Conservation (phyloP, 2,888 invertebrate species). For the Lasioglossum oenotherae region DNA sequence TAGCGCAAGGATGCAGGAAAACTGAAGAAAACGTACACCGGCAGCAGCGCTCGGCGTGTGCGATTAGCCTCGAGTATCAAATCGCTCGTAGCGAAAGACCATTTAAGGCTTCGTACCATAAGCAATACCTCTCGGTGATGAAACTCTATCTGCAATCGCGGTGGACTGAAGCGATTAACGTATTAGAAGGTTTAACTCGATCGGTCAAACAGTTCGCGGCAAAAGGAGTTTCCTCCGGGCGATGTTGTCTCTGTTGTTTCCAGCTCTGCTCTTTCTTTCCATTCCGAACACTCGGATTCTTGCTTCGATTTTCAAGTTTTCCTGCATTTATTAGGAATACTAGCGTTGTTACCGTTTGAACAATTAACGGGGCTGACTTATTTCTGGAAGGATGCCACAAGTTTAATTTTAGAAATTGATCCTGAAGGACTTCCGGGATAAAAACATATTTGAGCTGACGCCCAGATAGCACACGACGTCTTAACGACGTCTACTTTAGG, state of each 20-base stretch:
- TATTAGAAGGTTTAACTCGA: constrained; percentile 66
- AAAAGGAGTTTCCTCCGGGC: constrained; percentile 40
- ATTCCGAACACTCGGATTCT: too few relatives aligned
- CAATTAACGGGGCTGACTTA: too few relatives aligned
- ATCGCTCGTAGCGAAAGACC: constrained; percentile 69
- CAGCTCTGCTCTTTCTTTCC: too few relatives aligned
- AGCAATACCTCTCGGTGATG: constrained; percentile 69
- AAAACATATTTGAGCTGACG: too few relatives aligned
- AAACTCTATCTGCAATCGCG: constrained; percentile 72
- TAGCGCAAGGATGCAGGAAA: constrained; percentile 65
- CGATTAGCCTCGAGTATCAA: constrained; percentile 70
- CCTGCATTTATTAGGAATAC: too few relatives aligned
- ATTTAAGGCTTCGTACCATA: constrained; percentile 70
- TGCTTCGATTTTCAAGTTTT: too few relatives aligned
- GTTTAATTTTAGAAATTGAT: too few relatives aligned
- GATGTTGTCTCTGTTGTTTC: background rate
- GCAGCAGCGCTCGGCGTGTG: constrained; percentile 1
- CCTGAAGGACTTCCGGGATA: too few relatives aligned
- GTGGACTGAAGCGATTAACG: constrained; percentile 67
- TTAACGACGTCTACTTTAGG: too few relatives aligned
- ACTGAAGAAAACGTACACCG: constrained; percentile 67
- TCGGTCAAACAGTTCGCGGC: constrained; percentile 48
- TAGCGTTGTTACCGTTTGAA: too few relatives aligned
- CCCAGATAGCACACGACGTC: too few relatives aligned
- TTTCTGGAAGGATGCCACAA: too few relatives aligned